A percentile compares a stretch with the other conserved stretches of the same genome.
These are phyloP conservation scores for Myanophis thanlyinensis DNA, from an alignment of 2,113 vertebrate genomes.

Conservation along the genomic window DNA sequence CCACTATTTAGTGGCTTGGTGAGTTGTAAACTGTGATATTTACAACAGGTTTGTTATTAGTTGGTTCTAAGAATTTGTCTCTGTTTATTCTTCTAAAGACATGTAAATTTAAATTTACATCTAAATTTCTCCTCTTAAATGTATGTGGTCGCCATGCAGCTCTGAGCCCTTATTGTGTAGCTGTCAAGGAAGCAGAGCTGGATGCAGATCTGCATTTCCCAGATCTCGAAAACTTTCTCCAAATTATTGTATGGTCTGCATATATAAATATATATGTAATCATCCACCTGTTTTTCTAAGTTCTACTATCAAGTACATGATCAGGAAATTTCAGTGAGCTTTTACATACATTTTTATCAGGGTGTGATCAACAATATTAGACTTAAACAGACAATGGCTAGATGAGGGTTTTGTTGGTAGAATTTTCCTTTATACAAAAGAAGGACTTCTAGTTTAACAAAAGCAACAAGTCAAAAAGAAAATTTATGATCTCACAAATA, in stretches of 20 bases:
- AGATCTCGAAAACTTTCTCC: background rate
- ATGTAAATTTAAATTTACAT: background rate
- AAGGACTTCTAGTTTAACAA: background rate
- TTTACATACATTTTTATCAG: background rate
- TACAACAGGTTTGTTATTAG: background rate
- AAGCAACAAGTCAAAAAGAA: background rate
- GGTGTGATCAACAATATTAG: background rate
- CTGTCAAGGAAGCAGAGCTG: background rate
- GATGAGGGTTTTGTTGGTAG: background rate
- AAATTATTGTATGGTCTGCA: too few species aligned
- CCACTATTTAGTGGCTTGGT: background rate
- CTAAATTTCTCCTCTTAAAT: background rate
- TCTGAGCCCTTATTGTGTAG: background rate
- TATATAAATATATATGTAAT: background rate
- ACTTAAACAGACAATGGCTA: background rate
- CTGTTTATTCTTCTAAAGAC: slow-evolving; percentile 8
- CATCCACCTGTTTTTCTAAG: background rate
- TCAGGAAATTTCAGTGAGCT: background rate
- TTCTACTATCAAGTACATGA: background rate
- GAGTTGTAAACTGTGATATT: background rate
- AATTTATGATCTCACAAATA: background rate
- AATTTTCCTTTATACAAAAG: background rate
- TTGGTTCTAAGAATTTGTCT: slow-evolving; percentile 1
- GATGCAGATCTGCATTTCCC: background rate
- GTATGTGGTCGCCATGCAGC: too few species aligned